Evolutionary conservation across 2,113 vertebrate genomes (phyloP).

Genomic region (Gobio gobio): DNA sequence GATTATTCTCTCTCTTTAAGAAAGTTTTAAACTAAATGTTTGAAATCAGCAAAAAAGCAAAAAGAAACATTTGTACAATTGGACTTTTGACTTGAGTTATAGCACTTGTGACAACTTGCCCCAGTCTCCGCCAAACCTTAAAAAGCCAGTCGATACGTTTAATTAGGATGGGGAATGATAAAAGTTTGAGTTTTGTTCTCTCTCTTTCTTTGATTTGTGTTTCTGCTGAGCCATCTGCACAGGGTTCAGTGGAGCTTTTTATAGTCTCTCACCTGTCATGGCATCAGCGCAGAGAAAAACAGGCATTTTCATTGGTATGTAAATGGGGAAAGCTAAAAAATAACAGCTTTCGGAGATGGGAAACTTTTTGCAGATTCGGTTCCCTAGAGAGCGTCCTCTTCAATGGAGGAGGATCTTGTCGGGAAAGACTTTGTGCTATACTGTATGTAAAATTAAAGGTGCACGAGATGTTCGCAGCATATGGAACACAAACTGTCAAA

Average conservation of each 20-base stretch:
- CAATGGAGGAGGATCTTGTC: slow-evolving; percentile 27
- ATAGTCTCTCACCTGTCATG: slow-evolving; percentile 63
- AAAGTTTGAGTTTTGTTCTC: background rate
- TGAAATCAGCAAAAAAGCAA: background rate
- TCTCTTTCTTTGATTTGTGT: slow-evolving; percentile 31
- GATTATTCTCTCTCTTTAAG: background rate
- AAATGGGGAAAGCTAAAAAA: slow-evolving; percentile 57
- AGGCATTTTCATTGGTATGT: slow-evolving; percentile 63
- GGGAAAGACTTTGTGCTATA: slow-evolving; percentile 44
- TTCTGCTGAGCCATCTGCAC: slow-evolving; percentile 63
- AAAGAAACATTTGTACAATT: background rate
- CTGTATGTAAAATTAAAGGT: slow-evolving; percentile 45
- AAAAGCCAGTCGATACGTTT: background rate
- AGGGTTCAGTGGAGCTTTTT: slow-evolving; percentile 65
- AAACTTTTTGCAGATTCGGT: slow-evolving; percentile 30
- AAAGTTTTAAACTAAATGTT: background rate
- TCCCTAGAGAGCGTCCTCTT: slow-evolving; percentile 32
- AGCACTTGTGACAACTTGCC: background rate
- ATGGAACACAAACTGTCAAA: slow-evolving; percentile 37
- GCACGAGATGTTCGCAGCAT: slow-evolving; percentile 52
- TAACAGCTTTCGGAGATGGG: slow-evolving; percentile 38
- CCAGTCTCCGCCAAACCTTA: slow-evolving; percentile 27
- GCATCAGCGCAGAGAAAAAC: slow-evolving; percentile 57
- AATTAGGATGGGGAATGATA: slow-evolving; percentile 25
- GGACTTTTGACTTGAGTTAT: background rate